phyloP scores from a whole-genome alignment of 2,113 vertebrate genomes.

The Puntigrus tetrazona region DNA sequence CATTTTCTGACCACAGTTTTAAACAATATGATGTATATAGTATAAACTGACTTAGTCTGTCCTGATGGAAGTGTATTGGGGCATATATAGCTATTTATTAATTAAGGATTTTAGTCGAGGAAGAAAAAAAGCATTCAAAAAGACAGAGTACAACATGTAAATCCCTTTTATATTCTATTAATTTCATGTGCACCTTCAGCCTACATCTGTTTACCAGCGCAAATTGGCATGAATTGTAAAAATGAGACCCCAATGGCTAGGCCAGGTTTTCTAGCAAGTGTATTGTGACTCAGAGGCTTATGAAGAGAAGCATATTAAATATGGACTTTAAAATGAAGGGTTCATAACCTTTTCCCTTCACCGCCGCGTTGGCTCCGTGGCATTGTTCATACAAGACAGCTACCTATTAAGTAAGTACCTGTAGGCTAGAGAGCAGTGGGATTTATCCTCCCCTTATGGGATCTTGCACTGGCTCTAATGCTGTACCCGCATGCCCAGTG shows the following conservation, averaged over 20 bases:
- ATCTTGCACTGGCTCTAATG: conserved; percentile 42
- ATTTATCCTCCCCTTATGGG: conserved; percentile 58
- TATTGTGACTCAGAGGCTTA: conserved; percentile 43
- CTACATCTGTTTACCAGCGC: background rate
- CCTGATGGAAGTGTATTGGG: too few relatives aligned
- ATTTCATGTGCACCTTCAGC: background rate
- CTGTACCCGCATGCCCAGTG: conserved; percentile 56
- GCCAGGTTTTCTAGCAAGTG: background rate
- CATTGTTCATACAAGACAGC: conserved; percentile 61
- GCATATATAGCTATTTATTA: background rate
- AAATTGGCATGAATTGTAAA: conserved; percentile 17
- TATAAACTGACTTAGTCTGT: too few relatives aligned
- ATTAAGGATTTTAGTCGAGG: background rate
- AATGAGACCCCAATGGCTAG: conserved; percentile 26
- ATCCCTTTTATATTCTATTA: background rate
- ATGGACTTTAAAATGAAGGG: conserved; percentile 54
- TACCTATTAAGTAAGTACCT: conserved; percentile 64
- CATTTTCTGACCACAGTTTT: too few relatives aligned
- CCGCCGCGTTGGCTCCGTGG: conserved; percentile 18
- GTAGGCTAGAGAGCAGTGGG: conserved; percentile 57
- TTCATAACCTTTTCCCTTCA: conserved; percentile 50
- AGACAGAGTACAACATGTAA: background rate
- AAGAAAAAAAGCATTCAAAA: background rate
- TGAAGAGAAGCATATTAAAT: conserved; percentile 57
- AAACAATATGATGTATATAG: too few relatives aligned